These are phyloP conservation scores for Cephus pulcher DNA, from an alignment of 2,888 invertebrate species.

Conservation along the genomic window DNA sequence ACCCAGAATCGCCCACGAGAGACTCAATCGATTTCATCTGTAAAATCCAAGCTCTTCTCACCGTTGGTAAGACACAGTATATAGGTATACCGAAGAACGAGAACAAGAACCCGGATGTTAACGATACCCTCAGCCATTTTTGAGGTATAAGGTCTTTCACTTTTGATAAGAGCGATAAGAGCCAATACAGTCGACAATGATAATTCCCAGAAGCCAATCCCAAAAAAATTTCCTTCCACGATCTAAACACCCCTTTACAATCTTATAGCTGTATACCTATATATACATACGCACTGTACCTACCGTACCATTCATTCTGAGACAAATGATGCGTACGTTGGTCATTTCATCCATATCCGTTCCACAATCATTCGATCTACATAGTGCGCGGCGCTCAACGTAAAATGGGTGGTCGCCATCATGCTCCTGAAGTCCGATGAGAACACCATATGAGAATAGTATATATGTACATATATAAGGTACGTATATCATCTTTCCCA, in stretches of 20 bases:
- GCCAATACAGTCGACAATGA: neutral
- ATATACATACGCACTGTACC: slow-evolving; percentile 21
- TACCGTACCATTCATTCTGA: slow-evolving; percentile 33
- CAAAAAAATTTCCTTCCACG: neutral
- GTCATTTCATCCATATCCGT: slow-evolving; percentile 51
- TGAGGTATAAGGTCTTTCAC: neutral
- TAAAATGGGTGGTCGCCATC: slow-evolving; percentile 58
- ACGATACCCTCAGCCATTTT: neutral
- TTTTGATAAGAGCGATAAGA: neutral
- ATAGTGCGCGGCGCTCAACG: slow-evolving; percentile 50
- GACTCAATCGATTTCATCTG: neutral
- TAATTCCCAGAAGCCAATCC: neutral
- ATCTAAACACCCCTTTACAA: neutral
- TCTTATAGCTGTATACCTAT: neutral
- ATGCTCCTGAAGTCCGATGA: slow-evolving; percentile 33
- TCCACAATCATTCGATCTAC: slow-evolving; percentile 55
- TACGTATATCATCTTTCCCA: slow-evolving; percentile 2
- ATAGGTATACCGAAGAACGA: neutral
- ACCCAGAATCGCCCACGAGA: neutral
- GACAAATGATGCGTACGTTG: slow-evolving; percentile 50
- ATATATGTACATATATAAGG: neutral
- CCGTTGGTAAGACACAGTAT: neutral
- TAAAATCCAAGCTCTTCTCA: neutral
- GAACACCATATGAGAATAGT: neutral
- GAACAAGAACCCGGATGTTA: neutral